A percentile compares a stretch with the other conserved stretches of the same genome.
These are phyloP conservation scores for Danio kyathit DNA, from an alignment of 2,797 vertebrate species.

Conservation along the genomic window DNA sequence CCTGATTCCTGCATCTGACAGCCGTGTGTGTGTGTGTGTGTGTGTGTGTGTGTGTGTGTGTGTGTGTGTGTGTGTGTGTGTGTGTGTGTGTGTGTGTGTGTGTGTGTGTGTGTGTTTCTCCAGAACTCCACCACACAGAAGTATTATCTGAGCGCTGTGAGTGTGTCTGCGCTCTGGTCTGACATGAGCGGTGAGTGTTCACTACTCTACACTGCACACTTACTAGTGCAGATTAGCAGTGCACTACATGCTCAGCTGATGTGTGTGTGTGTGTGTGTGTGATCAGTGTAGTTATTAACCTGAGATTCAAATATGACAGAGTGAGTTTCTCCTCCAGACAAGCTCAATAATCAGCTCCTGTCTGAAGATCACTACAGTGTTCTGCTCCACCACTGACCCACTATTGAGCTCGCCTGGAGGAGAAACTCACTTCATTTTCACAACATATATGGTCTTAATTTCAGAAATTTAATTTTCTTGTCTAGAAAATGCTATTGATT, in stretches of 20 bases:
- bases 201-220: not conserved
- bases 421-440: too few species aligned
- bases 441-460: too few species aligned
- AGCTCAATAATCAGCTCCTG: too few species aligned
- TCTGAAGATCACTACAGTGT: too few species aligned
- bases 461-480: too few species aligned
- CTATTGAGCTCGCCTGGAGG: too few species aligned
- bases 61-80: not conserved
- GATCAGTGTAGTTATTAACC: too few species aligned
- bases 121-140: slow-evolving; percentile 78
- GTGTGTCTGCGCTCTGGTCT: slow-evolving; percentile 67
- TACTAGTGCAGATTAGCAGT: not conserved
- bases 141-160: slow-evolving; percentile 75
- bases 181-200: slow-evolving; percentile 71
- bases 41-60: not conserved
- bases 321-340: too few species aligned
- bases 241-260: not conserved
- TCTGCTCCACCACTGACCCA: too few species aligned
- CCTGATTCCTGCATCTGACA: too few species aligned
- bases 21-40: slow-evolving; percentile 6
- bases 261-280: not conserved
- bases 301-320: too few species aligned
- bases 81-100: too few species aligned
- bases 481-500: not conserved
- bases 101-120: slow-evolving; percentile 26